Evolutionary conservation across 2,888 invertebrate species (phyloP).

Genomic region (Pterostichus madidus): DNA sequence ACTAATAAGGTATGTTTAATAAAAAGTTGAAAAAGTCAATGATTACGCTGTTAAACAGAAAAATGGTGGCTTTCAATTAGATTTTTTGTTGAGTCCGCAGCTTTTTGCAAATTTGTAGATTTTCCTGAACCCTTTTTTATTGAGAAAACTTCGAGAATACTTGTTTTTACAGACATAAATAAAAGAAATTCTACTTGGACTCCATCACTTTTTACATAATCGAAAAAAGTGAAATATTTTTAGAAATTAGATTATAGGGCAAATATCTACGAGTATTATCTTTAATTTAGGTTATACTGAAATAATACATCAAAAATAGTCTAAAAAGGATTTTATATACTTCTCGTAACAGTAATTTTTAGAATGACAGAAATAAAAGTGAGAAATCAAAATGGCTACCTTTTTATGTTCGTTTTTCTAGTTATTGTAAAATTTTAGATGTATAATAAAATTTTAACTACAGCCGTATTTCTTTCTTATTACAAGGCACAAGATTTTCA

Average conservation of each 20-base stretch:
- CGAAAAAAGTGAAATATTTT: not conserved
- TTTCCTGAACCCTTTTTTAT: constrained; percentile 41
- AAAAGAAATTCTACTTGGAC: constrained; percentile 8
- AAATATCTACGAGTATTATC: constrained; percentile 29
- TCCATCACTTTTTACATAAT: not conserved
- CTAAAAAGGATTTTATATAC: constrained; percentile 18
- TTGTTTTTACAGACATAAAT: not conserved
- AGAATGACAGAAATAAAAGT: constrained; percentile 38
- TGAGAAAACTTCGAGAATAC: constrained; percentile 20
- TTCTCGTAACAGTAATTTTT: constrained; percentile 34
- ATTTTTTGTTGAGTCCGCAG: constrained; percentile 22
- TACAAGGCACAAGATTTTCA: constrained; percentile 37
- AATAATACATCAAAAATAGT: not conserved
- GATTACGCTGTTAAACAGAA: constrained; percentile 19
- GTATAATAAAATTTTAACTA: constrained; percentile 48
- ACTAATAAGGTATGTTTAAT: not conserved
- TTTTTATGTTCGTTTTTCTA: constrained; percentile 40
- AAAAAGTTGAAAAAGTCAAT: not conserved
- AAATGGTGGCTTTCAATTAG: constrained; percentile 32
- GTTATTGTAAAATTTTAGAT: constrained; percentile 49
- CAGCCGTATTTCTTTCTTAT: constrained; percentile 45
- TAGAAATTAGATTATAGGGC: constrained; percentile 6
- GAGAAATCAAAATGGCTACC: constrained; percentile 32
- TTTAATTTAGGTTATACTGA: not conserved
- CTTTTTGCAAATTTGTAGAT: constrained; percentile 50